A percentile compares a stretch with the other conserved stretches of the same genome.
phyloP scores from a whole-genome alignment of 1,140 invertebrate genomes.

The Brachionus asplanchnoidis region DNA sequence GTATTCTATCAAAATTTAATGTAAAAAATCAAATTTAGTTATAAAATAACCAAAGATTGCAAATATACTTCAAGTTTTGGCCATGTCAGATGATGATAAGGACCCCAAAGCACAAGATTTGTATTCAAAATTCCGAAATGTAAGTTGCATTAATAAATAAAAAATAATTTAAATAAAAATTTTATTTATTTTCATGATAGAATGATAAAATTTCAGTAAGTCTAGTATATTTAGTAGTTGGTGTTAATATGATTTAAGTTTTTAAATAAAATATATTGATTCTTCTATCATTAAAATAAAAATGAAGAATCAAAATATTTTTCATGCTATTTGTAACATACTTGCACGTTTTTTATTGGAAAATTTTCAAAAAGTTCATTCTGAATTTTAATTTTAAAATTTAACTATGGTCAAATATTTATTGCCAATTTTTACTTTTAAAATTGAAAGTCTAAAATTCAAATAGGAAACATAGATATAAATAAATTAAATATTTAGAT shows the following conservation, averaged over 20 bases:
- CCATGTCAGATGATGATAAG: slow-evolving; percentile 73
- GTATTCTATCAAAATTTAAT: slow-evolving; percentile 46
- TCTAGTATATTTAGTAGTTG: background rate
- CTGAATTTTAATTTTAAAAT: too few species aligned
- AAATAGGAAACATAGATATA: too few species aligned
- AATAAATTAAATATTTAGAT: too few species aligned
- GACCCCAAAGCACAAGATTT: slow-evolving; percentile 69
- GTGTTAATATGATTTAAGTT: background rate
- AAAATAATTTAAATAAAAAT: background rate
- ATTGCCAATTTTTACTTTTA: too few species aligned
- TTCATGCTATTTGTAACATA: background rate
- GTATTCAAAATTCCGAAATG: slow-evolving; percentile 71
- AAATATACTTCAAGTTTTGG: slow-evolving; percentile 84
- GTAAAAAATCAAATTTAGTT: slow-evolving; percentile 38
- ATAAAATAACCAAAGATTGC: slow-evolving; percentile 57
- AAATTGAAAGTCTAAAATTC: too few species aligned
- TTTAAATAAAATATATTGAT: background rate
- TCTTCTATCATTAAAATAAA: background rate
- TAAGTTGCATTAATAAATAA: slow-evolving; percentile 44
- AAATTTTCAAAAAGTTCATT: too few species aligned
- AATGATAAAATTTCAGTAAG: slow-evolving; percentile 11
- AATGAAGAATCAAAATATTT: background rate
- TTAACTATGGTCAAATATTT: too few species aligned
- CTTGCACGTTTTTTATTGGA: background rate
- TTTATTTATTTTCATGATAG: background rate